phyloP scores from a whole-genome alignment of 2,888 invertebrate genomes.

The Rhingia rostrata region DNA sequence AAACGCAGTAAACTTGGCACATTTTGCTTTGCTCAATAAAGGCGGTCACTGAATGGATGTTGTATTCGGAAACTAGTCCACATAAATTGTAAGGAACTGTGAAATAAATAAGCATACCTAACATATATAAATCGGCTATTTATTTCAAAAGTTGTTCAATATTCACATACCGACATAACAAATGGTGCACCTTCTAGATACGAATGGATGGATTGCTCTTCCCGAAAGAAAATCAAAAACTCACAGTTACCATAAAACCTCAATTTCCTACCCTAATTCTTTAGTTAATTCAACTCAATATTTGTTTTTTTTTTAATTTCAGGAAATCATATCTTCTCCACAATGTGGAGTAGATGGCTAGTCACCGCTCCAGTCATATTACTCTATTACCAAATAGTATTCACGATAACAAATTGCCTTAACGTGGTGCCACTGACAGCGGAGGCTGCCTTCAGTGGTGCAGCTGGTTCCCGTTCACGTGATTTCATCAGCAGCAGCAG shows the following conservation, averaged over 20 bases:
- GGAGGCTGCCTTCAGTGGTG: slow-evolving; percentile 76
- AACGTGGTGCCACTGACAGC: slow-evolving; percentile 77
- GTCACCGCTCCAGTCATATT: slow-evolving; percentile 77
- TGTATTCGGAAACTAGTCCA: no score
- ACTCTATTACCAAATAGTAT: slow-evolving; percentile 82
- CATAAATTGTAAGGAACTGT: no score
- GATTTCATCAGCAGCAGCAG: slow-evolving; percentile 75
- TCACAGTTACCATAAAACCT: neutral
- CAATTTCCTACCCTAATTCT: neutral
- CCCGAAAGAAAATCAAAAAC: no score
- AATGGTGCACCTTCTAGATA: no score
- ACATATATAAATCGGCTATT: no score
- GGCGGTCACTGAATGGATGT: no score
- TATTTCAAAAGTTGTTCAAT: no score
- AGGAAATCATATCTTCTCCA: slow-evolving; percentile 77
- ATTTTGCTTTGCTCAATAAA: no score
- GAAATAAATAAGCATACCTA: no score
- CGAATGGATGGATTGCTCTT: no score
- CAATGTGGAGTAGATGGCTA: slow-evolving; percentile 81
- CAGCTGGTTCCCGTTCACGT: slow-evolving; percentile 56
- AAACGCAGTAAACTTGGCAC: no score
- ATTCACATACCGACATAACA: no score
- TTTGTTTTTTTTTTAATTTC: slow-evolving; percentile 22
- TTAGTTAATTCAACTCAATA: neutral
- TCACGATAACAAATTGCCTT: slow-evolving; percentile 82